Evolutionary conservation across 2,888 invertebrate species (phyloP), one percentile per base, ranked within the genome.

Genomic region (Horisme vitalbata): DNA sequence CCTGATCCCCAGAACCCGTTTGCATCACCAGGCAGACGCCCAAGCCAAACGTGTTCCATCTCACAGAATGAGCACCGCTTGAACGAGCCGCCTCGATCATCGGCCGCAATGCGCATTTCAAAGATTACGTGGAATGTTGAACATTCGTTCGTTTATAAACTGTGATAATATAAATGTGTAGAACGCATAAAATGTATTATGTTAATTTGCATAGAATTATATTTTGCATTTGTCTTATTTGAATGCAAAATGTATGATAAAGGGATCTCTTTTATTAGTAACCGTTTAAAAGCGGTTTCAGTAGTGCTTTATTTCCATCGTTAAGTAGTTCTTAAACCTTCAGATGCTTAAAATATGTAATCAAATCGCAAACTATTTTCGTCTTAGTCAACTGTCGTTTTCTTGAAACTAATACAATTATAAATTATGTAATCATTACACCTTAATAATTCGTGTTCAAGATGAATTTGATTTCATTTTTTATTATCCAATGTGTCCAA

Each of bases 1-100:
- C 86, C 13, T 86, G 79, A 83, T 72, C 61, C 28, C 35, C 31
- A 55, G 46, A 33, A 60, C 59, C 34, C 36, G 45, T 11, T 47
- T 48, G 60, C 45, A 53, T 53, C 36, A 49, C 49, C 10, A 57
- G 52, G 31, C 53, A 62, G 56, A 59, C 59, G 44, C 55, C 63
- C 53, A 59, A 56, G 48, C 62, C 57, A 36, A 52, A 50, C 20
- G 51, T 62, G 33, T 67, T 59, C 51, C 59, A 63, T 59, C 58
- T 66, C 47, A 58, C 61, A 26, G 55, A 68, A 38, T 71, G 49
- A 67, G 51, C 49, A 47, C 35, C 20, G 27, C 12, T 27, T 24
- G 12, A 23, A 7, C 6, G 7, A 11, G 8, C 9, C 9, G 23
- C 11, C 15, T n/a, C n/a, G 2, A 24, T 31, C 5, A 9, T 18